A percentile compares a stretch with the other conserved stretches of the same genome.
Evolutionary conservation across 2,888 invertebrate species (phyloP).

Genomic region (Molanna angustata): DNA sequence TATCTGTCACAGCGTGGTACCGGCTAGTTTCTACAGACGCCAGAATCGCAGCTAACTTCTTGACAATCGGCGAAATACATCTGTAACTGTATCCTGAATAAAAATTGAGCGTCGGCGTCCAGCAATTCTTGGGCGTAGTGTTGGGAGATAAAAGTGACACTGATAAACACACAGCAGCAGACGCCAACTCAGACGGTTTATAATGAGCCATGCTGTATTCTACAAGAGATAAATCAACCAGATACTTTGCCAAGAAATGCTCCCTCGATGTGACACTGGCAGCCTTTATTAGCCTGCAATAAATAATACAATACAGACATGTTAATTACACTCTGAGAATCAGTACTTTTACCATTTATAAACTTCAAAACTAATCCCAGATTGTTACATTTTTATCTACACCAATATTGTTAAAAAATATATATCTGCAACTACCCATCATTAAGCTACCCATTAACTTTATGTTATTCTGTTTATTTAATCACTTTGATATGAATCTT

Average conservation of each 20-base stretch:
- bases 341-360: too few relatives aligned
- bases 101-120: slow-evolving; percentile 72
- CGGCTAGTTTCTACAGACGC: slow-evolving; percentile 67
- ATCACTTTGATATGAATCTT: too few relatives aligned
- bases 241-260: slow-evolving; percentile 86
- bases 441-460: too few relatives aligned
- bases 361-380: too few relatives aligned
- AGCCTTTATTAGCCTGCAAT: slow-evolving; percentile 58
- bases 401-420: too few relatives aligned
- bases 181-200: slow-evolving; percentile 81
- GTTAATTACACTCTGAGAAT: too few relatives aligned
- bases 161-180: slow-evolving; percentile 75
- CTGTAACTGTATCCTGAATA: slow-evolving; percentile 73
- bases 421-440: too few relatives aligned
- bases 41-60: slow-evolving; percentile 67
- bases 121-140: slow-evolving; percentile 39
- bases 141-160: slow-evolving; percentile 52
- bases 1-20: slow-evolving; percentile 65
- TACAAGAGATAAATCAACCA: slow-evolving; percentile 79
- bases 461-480: too few relatives aligned
- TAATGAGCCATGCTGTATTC: slow-evolving; percentile 78
- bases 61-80: slow-evolving; percentile 66
- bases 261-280: slow-evolving; percentile 58
- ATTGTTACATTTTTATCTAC: too few relatives aligned
- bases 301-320: too few relatives aligned